Evolutionary conservation across 2,113 vertebrate species (phyloP).

Genomic region (Sigmodon hispidus): DNA sequence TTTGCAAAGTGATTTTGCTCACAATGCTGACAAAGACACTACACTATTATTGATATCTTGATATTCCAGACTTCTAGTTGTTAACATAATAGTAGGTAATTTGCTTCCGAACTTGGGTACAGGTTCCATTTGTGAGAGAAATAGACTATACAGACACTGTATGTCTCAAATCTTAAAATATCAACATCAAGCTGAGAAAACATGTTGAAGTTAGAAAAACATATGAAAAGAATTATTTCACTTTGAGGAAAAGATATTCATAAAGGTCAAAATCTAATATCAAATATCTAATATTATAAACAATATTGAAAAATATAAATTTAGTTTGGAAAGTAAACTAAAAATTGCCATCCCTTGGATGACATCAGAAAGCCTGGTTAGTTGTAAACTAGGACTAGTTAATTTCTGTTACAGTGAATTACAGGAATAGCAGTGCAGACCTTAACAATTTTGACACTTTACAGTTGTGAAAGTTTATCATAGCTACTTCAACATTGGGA

Average conservation of each 20-base stretch:
- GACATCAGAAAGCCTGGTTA: not conserved
- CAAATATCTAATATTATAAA: not conserved
- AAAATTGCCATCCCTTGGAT: not conserved
- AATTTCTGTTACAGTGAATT: not conserved
- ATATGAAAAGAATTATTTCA: constrained; percentile 53
- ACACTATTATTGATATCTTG: constrained; percentile 35
- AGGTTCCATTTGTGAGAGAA: constrained; percentile 41
- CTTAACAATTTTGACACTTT: not conserved
- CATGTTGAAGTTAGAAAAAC: constrained; percentile 17
- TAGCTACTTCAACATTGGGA: not conserved
- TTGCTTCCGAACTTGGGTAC: constrained; percentile 61
- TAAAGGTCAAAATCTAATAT: not conserved
- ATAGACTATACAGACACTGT: not conserved
- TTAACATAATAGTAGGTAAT: constrained; percentile 67
- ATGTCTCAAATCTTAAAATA: constrained; percentile 55
- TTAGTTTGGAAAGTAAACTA: not conserved
- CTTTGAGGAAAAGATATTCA: not conserved
- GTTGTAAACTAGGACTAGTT: not conserved
- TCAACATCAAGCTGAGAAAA: constrained; percentile 57
- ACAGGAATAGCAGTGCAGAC: not conserved
- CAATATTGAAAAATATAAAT: not conserved
- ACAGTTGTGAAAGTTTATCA: not conserved
- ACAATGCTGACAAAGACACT: constrained; percentile 49
- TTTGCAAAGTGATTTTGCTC: constrained; percentile 50
- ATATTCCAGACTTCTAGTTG: constrained; percentile 33